Evolutionary conservation across 2,113 vertebrate species (phyloP), one percentile per base, ranked within the genome.

Genomic region (Malurus cyaneus): DNA sequence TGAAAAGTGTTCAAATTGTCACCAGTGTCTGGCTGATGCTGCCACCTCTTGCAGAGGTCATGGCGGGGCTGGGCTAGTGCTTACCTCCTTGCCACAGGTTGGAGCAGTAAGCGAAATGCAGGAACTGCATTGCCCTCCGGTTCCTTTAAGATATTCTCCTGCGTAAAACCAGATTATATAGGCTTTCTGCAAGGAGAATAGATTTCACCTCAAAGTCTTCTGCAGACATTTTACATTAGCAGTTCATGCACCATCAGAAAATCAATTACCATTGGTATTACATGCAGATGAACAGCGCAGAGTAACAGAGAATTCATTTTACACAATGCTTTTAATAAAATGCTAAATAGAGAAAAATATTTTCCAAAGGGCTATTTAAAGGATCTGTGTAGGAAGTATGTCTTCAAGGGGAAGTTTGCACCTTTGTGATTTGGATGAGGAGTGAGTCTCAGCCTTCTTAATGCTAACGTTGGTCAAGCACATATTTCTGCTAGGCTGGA

Each of bases 311-410:
- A 96, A 97, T 96, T 96, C 81, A 77, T 96, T 95, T 95, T 87
- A 87, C 90, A 96, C 71, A 95, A 95, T 95, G 92, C 89, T 93
- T 93, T 85, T 95, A 95, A 94, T 94, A 92, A 97, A 96, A 92
- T 89, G 78, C 94, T 95, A 97, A 97, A 97, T 97, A 96, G 89
- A 96, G 94, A 77, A 96, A 96, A 96, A 95, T 96, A 80, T 97
- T 97, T 97, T 96, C 86, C 69, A 34, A 92, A 82, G 60, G 91
- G 54, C 91, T 97, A 95, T 97, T 97, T 96, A 96, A 95, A 97
- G 91, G 39, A 56, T 81, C 76, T 80, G n/a, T 71, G 74, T 74
- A 95, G 82, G 94, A 96, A 89, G 49, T 59, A 56, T 29, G 53
- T 84, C 65, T 90, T 76, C 7, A 14, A 93, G 65, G 72, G 69